These are phyloP conservation scores for Drosophila testacea DNA, from an alignment of 2,888 invertebrate species.

Conservation along the genomic window DNA sequence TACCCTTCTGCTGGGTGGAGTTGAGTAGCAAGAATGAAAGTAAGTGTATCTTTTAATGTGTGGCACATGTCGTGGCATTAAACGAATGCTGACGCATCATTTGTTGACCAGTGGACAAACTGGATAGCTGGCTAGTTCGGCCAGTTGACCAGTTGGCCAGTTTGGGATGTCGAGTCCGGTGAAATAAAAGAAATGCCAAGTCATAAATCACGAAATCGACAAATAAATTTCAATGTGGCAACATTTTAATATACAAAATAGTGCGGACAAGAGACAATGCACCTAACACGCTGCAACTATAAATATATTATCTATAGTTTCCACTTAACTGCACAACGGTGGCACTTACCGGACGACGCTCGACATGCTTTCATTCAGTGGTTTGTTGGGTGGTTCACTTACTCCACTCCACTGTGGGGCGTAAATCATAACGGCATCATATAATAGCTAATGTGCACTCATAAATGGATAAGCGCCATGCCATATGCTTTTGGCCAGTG, in stretches of 20 bases:
- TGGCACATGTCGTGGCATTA: conserved; percentile 60
- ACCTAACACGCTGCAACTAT: conserved; percentile 58
- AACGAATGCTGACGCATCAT: conserved; percentile 76
- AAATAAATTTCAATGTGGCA: conserved; percentile 73
- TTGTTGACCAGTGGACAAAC: conserved; percentile 58
- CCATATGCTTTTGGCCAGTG: conserved; percentile 54
- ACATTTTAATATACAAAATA: conserved; percentile 78
- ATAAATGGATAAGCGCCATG: conserved; percentile 76
- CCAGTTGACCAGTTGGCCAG: conserved; percentile 2
- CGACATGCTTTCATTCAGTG: conserved; percentile 7
- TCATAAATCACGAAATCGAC: conserved; percentile 77
- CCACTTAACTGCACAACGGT: conserved; percentile 83
- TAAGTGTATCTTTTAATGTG: conserved; percentile 58
- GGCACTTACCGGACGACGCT: conserved; percentile 78
- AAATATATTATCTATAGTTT: conserved; percentile 84
- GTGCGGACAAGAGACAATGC: conserved; percentile 35
- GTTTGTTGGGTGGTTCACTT: conserved; percentile 12
- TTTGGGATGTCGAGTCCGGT: conserved; percentile 1
- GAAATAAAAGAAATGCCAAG: conserved; percentile 61
- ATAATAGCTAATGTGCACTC: conserved; percentile 74
- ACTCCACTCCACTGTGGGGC: conserved; percentile 23
- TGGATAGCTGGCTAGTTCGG: background rate
- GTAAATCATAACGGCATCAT: conserved; percentile 81
- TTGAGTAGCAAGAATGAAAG: conserved; percentile 10
- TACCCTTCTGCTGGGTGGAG: conserved; percentile 22